Conservation (phyloP, 2,797 vertebrate genomes). For the Schizopygopsis malacanthus region DNA sequence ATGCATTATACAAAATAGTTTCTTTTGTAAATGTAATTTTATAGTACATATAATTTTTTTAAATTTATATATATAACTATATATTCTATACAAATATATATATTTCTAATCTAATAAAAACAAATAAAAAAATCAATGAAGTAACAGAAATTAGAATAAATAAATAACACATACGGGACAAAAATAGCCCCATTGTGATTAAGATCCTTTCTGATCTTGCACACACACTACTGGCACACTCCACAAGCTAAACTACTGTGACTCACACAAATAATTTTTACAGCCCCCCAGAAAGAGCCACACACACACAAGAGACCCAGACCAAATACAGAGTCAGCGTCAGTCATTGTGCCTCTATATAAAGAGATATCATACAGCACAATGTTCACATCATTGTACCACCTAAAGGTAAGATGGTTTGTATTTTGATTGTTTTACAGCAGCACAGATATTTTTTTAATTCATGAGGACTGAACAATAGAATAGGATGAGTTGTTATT, state of each 20-base stretch:
- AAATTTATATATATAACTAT: too few relatives aligned
- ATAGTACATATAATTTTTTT: too few relatives aligned
- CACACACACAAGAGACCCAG: conserved; percentile 26
- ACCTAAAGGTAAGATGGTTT: conserved; percentile 50
- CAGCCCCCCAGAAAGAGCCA: conserved; percentile 36
- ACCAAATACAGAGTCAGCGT: conserved; percentile 55
- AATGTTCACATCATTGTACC: conserved; percentile 22
- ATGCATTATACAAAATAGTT: neutral
- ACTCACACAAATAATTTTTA: conserved; percentile 16
- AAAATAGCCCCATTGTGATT: conserved; percentile 19
- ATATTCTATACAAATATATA: too few relatives aligned
- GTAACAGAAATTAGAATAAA: neutral
- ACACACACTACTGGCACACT: neutral
- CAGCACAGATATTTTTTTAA: neutral
- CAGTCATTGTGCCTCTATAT: conserved; percentile 52
- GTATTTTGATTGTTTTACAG: neutral
- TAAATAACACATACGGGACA: neutral
- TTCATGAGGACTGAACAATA: neutral
- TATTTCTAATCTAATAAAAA: too few relatives aligned
- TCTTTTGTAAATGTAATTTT: too few relatives aligned
- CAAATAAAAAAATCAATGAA: neutral
- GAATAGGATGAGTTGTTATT: neutral
- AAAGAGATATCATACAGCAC: conserved; percentile 23
- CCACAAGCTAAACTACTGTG: conserved; percentile 18
- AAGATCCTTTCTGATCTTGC: conserved; percentile 9